Base-by-base conservation (phyloP, 2,113 vertebrate species). In the Labeo rohita region DNA sequence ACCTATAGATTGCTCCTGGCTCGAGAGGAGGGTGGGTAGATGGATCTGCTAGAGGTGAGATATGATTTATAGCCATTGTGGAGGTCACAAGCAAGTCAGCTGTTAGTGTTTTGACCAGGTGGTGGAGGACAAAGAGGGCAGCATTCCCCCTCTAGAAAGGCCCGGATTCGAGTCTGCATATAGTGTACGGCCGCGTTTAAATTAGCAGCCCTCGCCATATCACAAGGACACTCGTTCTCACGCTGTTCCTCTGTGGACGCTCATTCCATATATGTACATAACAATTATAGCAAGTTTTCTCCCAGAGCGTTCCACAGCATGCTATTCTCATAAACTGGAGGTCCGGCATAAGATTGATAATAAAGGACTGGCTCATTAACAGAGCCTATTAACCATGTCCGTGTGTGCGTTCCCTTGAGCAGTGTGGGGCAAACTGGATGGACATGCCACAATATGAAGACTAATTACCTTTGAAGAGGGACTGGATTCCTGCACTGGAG, bases 321-420 rank as follows among this genome's bases (percentile, higher is more conserved):
- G 92, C 91, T 54, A 86, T 84, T 91, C 91, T 83, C 85, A 91
- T 92, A 90, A 92, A 90, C 91, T 89, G 91, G 45, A 89, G 79
- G 89, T 87, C 90, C 90, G 92, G 93, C 92, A 88, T 89, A 94
- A 94, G 94, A 94, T 95, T 95, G 94, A 95, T 95, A 95, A 95
- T 95, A 94, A 95, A 95, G 91, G 92, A 95, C 94, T 91, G 95
- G 95, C 94, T 95, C 95, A 95, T 95, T 95, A 95, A 93, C 94
- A 91, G 93, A 93, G 92, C 93, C 94, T 94, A 95, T 95, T 95
- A 95, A 93, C 94, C 94, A 92, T 93, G 94, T 95, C 94, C 94
- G 92, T 92, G 92, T 94, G 93, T 93, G 92, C 91, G 70, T 90
- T 94, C 94, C 93, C 94, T 87, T 87, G 92, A 94, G 95, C 91